These are phyloP conservation scores for Paracentrotus lividus DNA, from an alignment of 53 echinoderm and acorn worm genomes.

Conservation along the genomic window DNA sequence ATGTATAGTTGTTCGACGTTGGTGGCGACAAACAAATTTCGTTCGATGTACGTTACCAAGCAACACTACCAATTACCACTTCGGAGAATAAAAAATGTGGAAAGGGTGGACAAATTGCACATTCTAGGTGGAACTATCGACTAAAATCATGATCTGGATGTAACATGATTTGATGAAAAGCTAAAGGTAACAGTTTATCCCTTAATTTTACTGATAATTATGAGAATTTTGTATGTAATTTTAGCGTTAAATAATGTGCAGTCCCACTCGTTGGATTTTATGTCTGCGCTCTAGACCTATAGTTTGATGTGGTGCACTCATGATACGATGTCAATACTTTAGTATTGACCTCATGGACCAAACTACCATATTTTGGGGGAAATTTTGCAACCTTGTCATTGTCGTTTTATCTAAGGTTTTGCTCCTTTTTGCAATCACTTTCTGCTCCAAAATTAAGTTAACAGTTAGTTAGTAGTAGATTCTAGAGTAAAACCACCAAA, in stretches of 20 bases:
- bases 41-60: conserved; percentile 4
- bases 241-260: background rate
- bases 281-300: background rate
- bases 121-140: background rate
- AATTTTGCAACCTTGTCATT: background rate
- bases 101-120: background rate
- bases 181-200: background rate
- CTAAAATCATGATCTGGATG: background rate
- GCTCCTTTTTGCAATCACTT: background rate
- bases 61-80: background rate
- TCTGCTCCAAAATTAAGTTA: background rate
- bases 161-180: background rate
- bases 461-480: no score
- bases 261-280: background rate
- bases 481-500: no score
- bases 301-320: background rate
- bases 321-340: no score
- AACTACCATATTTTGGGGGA: background rate
- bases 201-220: background rate
- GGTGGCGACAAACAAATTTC: background rate
- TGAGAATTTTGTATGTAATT: background rate
- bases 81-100: background rate
- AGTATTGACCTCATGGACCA: no score
- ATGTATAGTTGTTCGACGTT: background rate
- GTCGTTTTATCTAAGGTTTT: background rate